phyloP scores from a whole-genome alignment of 2,888 invertebrate species.

The Doris montereyensis region DNA sequence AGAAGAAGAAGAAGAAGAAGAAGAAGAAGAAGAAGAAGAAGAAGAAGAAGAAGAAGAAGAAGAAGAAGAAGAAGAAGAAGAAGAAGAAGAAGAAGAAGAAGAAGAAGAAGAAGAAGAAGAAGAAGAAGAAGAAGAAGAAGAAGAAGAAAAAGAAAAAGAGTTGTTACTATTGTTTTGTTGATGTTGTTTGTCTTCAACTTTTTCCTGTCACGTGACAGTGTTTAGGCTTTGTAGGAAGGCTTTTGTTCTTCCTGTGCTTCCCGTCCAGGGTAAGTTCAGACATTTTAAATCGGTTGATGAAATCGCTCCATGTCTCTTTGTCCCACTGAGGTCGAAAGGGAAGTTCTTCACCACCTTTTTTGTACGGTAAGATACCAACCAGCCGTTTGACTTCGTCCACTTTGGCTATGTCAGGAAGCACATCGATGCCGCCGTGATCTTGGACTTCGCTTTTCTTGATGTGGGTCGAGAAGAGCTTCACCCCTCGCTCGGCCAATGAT shows the following conservation, averaged over 20 bases:
- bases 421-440: conserved; percentile 24
- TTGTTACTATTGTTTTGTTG: background rate
- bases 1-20: background rate
- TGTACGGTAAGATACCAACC: conserved; percentile 44
- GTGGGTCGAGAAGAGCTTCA: conserved; percentile 44
- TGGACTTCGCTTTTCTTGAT: background rate
- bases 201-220: too few relatives aligned
- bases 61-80: conserved; percentile 24
- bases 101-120: conserved; percentile 23
- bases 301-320: background rate
- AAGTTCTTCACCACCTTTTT: conserved; percentile 14
- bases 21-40: conserved; percentile 17
- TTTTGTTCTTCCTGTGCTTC: background rate
- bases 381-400: conserved; percentile 44
- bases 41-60: background rate
- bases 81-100: conserved; percentile 34
- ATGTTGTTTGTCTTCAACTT: background rate
- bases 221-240: too few relatives aligned
- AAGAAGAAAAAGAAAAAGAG: too few relatives aligned
- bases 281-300: background rate
- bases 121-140: conserved; percentile 20
- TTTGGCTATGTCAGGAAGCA: conserved; percentile 48
- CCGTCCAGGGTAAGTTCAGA: background rate
- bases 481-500: conserved; percentile 62
- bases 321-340: background rate